Evolutionary conservation across 2,888 invertebrate genomes (phyloP).

Genomic region (Drosophila neotestacea): DNA sequence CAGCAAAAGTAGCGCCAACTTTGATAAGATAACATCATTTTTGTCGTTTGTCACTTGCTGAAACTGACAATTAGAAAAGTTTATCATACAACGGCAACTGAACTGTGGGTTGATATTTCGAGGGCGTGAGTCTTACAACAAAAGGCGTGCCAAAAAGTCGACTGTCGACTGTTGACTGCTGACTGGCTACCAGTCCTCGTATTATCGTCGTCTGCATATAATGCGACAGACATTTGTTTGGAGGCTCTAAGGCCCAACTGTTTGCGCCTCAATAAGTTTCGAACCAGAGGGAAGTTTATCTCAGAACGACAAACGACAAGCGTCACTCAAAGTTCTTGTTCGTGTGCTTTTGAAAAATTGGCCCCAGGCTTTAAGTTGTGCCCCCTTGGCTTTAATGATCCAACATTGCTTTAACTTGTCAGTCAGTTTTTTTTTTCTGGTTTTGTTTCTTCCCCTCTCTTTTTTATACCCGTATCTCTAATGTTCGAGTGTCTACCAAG

Average conservation of each 20-base stretch:
- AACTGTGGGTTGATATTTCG: slow-evolving; percentile 8
- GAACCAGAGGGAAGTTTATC: slow-evolving; percentile 71
- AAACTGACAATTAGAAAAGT: slow-evolving; percentile 82
- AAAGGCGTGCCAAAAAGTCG: slow-evolving; percentile 40
- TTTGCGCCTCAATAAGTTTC: slow-evolving; percentile 78
- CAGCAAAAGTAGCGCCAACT: slow-evolving; percentile 69
- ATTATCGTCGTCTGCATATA: slow-evolving; percentile 63
- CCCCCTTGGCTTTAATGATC: slow-evolving; percentile 49
- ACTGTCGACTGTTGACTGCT: slow-evolving; percentile 4
- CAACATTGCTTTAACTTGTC: slow-evolving; percentile 61
- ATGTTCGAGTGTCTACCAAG: slow-evolving; percentile 39
- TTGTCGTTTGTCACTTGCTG: slow-evolving; percentile 81
- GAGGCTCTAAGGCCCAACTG: slow-evolving; percentile 46
- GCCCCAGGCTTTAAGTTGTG: slow-evolving; percentile 35
- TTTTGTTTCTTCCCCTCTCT: neutral
- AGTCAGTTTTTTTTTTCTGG: slow-evolving; percentile 30
- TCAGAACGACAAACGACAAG: slow-evolving; percentile 58
- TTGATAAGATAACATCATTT: slow-evolving; percentile 82
- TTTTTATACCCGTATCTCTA: slow-evolving; percentile 15
- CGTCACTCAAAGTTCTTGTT: slow-evolving; percentile 75
- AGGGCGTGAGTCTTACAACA: slow-evolving; percentile 64
- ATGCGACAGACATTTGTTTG: slow-evolving; percentile 57
- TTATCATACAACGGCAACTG: slow-evolving; percentile 72
- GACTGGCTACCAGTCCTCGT: slow-evolving; percentile 22
- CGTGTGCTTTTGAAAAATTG: slow-evolving; percentile 68